Base-by-base conservation (phyloP, 2,888 invertebrate species). In the Physocephala rufipes region DNA sequence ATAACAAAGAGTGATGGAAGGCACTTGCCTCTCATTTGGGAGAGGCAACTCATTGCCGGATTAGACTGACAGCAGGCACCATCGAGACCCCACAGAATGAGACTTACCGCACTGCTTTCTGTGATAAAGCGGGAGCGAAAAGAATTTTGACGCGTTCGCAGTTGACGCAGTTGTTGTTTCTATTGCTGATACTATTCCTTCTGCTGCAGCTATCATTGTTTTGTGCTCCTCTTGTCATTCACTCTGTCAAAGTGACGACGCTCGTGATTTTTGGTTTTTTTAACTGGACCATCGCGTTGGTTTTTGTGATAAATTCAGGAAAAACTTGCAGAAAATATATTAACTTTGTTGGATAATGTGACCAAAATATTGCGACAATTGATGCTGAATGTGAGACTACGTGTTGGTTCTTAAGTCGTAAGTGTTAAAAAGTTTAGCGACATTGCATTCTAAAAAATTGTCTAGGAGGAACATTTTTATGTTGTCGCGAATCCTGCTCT, bases 191-290 rank as follows among this genome's bases (percentile, higher is more conserved):
- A n/a, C n/a, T n/a, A n/a, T n/a, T n/a, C n/a, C n/a, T n/a, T n/a
- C 43, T 67, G 67, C 21, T 61, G 45, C 49, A 28, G 64, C 53
- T 43, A 58, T 58, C 47, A 28, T 36, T 9, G 58, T 7, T 55
- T 72, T 61, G 69, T 78, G 80, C 79, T 70, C 66, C 55, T 81
- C 79, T 75, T 74, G 73, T 73, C 74, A 74, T 69, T 71, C 70
- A 68, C 74, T 80, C 81, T 83, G 82, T 82, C 82, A 82, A 82
- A 83, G 78, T n/a, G n/a, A 77, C 80, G 79, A 76, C 78, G 79
- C 78, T 76, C 79, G 81, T 82, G 82, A 82, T 80, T 79, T 82
- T 81, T 81, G 81, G 79, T 81, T 78, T 78, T 78, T 77, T 76
- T 76, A 76, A 77, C 76, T 77, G 77, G 76, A 36, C 21, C 28